These are phyloP conservation scores for Syngnathus floridae DNA, from an alignment of 2,113 vertebrate genomes.

Conservation along the genomic window DNA sequence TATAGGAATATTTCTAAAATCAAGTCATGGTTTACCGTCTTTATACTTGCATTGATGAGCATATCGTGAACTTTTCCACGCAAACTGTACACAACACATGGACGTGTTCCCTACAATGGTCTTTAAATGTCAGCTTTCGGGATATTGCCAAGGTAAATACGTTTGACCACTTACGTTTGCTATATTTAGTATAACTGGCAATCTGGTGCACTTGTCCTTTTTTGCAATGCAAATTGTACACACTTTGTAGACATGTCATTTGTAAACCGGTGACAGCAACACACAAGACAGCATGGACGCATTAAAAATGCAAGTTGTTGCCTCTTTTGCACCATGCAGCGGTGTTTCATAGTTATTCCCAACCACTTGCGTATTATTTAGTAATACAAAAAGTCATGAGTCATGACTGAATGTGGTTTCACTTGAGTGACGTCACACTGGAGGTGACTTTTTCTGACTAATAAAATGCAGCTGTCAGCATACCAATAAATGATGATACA, in stretches of 20 bases:
- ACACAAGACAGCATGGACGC: background rate
- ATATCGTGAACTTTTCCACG: too few species aligned
- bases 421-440: constrained; percentile 49
- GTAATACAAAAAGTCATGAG: constrained; percentile 14
- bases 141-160: constrained; percentile 6
- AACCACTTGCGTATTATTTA: background rate
- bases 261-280: background rate
- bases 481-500: background rate
- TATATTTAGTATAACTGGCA: background rate
- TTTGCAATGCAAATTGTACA: background rate
- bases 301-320: background rate
- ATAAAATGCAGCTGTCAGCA: background rate
- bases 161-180: background rate
- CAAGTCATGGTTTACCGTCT: background rate
- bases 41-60: too few species aligned
- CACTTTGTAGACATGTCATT: background rate
- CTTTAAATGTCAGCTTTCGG: constrained; percentile 3
- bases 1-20: constrained; percentile 1
- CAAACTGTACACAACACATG: too few species aligned
- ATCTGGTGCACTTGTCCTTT: background rate
- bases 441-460: constrained; percentile 9
- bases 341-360: background rate
- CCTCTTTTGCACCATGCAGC: background rate
- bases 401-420: constrained; percentile 49
- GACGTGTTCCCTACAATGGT: background rate